Conservation (phyloP, 2,797 vertebrate genomes). For the Coilia nasus region DNA sequence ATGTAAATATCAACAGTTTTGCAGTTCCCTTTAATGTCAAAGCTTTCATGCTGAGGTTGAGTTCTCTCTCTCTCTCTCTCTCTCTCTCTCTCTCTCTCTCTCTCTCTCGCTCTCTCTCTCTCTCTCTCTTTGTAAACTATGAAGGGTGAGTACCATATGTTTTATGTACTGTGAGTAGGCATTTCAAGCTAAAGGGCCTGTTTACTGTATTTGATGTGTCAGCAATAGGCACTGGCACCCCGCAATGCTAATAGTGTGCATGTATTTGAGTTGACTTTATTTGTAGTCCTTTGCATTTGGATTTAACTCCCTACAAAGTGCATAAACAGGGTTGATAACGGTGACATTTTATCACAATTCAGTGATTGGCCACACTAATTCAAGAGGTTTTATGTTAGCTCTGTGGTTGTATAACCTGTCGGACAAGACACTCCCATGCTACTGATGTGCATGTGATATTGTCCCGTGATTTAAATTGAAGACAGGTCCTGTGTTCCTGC, state of each 20-base stretch:
- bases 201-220: not conserved
- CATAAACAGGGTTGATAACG: not conserved
- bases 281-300: not conserved
- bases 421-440: not conserved
- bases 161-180: not conserved
- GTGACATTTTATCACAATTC: conserved; percentile 32
- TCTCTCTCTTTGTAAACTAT: not conserved
- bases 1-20: conserved; percentile 63
- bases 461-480: conserved; percentile 18
- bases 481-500: not conserved
- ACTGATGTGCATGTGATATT: conserved; percentile 10
- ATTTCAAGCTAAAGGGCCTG: not conserved
- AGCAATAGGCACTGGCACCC: not conserved
- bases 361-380: not conserved
- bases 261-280: not conserved
- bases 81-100: not conserved
- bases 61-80: not conserved
- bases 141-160: not conserved
- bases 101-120: not conserved
- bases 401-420: not conserved
- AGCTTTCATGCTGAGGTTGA: conserved; percentile 18
- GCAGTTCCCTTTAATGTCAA: conserved; percentile 55
- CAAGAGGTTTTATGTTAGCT: not conserved
- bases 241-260: not conserved
- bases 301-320: not conserved